phyloP scores from a whole-genome alignment of 2,797 vertebrate genomes.

The Gymnopithys bicolor region DNA sequence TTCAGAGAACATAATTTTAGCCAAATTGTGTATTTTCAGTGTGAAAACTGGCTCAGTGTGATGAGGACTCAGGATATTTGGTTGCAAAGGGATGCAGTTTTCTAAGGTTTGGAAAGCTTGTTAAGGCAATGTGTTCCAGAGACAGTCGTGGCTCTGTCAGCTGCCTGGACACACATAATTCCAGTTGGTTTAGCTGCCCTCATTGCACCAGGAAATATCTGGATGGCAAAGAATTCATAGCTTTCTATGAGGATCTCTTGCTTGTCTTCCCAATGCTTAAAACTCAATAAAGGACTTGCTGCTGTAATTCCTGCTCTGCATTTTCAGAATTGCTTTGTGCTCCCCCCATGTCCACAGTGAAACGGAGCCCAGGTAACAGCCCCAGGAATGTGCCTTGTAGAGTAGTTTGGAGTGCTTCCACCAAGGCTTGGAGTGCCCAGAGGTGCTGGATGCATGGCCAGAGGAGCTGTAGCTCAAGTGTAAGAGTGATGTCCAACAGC shows the following conservation, averaged over 20 bases:
- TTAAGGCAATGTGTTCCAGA: no score
- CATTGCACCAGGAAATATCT: background rate
- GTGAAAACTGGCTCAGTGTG: background rate
- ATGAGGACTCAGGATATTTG: background rate
- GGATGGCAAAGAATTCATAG: background rate
- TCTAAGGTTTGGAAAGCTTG: background rate
- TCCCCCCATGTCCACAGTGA: background rate
- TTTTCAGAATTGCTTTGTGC: background rate
- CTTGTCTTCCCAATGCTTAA: background rate
- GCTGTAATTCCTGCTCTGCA: background rate
- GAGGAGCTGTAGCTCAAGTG: background rate
- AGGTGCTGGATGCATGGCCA: background rate
- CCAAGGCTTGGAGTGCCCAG: background rate
- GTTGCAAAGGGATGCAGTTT: background rate
- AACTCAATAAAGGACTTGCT: background rate
- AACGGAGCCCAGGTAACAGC: fast-evolving
- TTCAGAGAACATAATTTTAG: background rate
- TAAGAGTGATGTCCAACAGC: background rate
- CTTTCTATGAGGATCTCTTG: background rate
- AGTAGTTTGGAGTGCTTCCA: background rate
- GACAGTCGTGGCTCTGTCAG: fast-evolving
- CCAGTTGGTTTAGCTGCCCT: background rate
- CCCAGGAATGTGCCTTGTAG: no score
- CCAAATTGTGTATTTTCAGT: background rate
- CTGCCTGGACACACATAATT: background rate